Percentiles rank a stretch among this genome's conserved stretches.
phyloP scores from a whole-genome alignment of 2,113 vertebrate genomes.

The Rallus limicola region DNA sequence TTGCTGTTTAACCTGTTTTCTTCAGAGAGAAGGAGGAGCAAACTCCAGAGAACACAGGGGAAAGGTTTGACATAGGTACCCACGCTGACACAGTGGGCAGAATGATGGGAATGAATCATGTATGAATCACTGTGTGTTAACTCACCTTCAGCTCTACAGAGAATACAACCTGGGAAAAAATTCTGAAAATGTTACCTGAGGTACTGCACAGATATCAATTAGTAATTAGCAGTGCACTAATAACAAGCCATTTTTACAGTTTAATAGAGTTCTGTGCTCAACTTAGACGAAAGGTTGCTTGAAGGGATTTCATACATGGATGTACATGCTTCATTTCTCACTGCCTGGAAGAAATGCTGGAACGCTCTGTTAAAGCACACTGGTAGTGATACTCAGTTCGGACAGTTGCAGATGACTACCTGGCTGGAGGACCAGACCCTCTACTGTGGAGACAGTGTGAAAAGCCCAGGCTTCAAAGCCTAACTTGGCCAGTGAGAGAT shows the following conservation, averaged over 20 bases:
- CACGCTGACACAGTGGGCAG: rapidly evolving
- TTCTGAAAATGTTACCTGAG: background rate
- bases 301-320: background rate
- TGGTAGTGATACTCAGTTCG: background rate
- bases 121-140: background rate
- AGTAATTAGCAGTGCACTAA: background rate
- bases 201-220: background rate
- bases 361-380: background rate
- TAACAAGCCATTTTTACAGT: background rate
- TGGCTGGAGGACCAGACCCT: background rate
- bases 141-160: background rate
- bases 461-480: background rate
- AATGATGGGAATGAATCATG: background rate
- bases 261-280: background rate
- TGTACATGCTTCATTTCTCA: background rate
- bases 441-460: background rate
- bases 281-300: background rate
- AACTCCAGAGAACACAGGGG: rapidly evolving
- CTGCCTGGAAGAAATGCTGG: background rate
- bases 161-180: background rate
- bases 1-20: background rate
- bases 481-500: background rate
- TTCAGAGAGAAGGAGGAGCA: background rate
- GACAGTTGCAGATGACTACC: background rate
- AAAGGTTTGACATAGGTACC: background rate